Base-by-base conservation (phyloP, 2,113 vertebrate genomes). In the Spea bombifrons region DNA sequence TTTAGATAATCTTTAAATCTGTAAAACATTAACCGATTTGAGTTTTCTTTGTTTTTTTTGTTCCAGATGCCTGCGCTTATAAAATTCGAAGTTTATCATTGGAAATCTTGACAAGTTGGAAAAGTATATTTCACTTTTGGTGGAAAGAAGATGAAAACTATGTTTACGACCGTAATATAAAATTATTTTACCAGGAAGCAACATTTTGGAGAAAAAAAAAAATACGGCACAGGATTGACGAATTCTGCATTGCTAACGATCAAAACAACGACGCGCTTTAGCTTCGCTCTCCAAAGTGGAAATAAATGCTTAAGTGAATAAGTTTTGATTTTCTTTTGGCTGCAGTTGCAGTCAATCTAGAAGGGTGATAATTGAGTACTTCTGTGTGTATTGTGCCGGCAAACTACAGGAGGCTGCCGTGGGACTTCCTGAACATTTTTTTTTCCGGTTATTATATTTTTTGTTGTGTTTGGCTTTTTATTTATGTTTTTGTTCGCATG, bases 351-450 rank as follows among this genome's bases (percentile, higher is more conserved):
- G 44, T 9, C 16, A 4, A 17, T 59, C n/a, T 69, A 52, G 3
- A 63, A 78, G 47, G 68, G 76, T 44, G 68, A 78, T 71, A 78
- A 71, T 64, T 71, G 47, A 64, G 4, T 52, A 44, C 57, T 64
- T 78, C 17, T 71, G 76, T 52, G 59, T 45, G 15, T 12, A 46
- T 66, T 7, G 53, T 61, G 53, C 75, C n/a, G 65, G 30, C 47
- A 75, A 30, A 50, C 15, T 9, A 49, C 44, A 16, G 8, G 13
- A 4, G n/a, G 46, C 57, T 75, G 73, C 73, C 59, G 64, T 15
- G 10, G 47, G 45, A 64, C 57, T 16, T 63, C 9, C 13, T 43
- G 10, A 59, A 46, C 3, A 59, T 76, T 70, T 74, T 69, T 63
- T 4, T 15, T 68, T 68, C 17, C 44, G 1, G 2, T 46, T 3